phyloP scores from a whole-genome alignment of 2,797 vertebrate species.

The Pseudocheirus occidentalis region DNA sequence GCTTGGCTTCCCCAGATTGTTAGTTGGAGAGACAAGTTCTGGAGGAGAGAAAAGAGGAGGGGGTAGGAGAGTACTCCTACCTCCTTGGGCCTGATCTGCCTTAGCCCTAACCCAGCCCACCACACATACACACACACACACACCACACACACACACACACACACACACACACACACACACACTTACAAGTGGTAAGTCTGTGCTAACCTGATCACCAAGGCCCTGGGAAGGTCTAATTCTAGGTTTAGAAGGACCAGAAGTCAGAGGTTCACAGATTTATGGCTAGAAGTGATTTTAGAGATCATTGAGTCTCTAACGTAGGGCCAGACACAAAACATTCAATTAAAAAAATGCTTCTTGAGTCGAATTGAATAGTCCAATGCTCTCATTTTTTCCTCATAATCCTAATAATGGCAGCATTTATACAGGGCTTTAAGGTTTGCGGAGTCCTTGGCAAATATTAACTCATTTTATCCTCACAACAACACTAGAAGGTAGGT shows the following conservation, averaged over 20 bases:
- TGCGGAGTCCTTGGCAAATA: neutral
- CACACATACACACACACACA: too few relatives aligned
- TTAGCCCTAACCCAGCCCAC: neutral
- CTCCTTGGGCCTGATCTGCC: neutral
- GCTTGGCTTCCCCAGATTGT: neutral
- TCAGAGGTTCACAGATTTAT: neutral
- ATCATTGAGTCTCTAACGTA: neutral
- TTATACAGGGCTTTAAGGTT: neutral
- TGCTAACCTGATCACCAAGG: neutral
- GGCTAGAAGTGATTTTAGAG: neutral
- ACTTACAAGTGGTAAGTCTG: neutral
- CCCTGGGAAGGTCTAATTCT: neutral
- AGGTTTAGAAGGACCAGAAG: neutral
- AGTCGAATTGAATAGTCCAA: neutral
- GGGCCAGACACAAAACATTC: neutral
- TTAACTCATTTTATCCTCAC: neutral
- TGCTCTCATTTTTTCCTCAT: neutral
- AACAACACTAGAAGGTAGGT: neutral
- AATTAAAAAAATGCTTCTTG: neutral
- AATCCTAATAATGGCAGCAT: neutral
- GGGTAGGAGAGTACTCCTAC: neutral
- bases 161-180: too few relatives aligned
- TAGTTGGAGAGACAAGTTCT: neutral
- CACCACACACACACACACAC: too few relatives aligned
- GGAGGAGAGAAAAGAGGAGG: neutral